Evolutionary conservation across 1,140 invertebrate genomes (phyloP).

Genomic region (Zaprionus nigranus): DNA sequence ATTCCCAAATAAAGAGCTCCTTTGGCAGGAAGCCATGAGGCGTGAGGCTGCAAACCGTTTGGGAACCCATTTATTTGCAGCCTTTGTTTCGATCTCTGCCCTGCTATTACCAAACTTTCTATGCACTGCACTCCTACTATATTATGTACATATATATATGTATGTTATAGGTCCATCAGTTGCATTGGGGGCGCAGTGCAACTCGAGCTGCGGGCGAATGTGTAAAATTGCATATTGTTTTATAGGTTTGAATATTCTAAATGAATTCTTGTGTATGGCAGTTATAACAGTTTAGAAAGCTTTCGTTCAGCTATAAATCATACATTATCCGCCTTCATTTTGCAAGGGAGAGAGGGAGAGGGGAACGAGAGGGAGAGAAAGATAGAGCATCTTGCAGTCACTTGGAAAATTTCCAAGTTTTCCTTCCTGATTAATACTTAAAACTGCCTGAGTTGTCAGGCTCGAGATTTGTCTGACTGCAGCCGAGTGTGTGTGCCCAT

Average conservation of each 20-base stretch:
- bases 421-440: constrained; percentile 73
- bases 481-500: constrained; percentile 64
- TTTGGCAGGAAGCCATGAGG: constrained; percentile 70
- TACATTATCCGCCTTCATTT: neutral
- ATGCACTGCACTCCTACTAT: constrained; percentile 41
- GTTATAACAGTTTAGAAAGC: neutral
- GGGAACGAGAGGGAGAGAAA: too few species aligned
- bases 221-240: constrained; percentile 1
- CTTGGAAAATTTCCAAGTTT: constrained; percentile 4
- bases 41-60: constrained; percentile 57
- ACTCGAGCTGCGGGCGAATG: neutral
- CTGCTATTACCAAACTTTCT: constrained; percentile 72
- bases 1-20: constrained; percentile 42
- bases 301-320: neutral
- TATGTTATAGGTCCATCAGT: constrained; percentile 1
- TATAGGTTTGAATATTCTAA: neutral
- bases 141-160: neutral
- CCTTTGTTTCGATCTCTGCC: constrained; percentile 68
- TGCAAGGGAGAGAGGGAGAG: too few species aligned
- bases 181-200: neutral
- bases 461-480: constrained; percentile 71
- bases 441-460: constrained; percentile 74
- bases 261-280: neutral
- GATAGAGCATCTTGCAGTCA: constrained; percentile 37
- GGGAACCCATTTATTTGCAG: constrained; percentile 53